Base-by-base conservation (phyloP, 2,113 vertebrate genomes). In the Sorex fumeus region DNA sequence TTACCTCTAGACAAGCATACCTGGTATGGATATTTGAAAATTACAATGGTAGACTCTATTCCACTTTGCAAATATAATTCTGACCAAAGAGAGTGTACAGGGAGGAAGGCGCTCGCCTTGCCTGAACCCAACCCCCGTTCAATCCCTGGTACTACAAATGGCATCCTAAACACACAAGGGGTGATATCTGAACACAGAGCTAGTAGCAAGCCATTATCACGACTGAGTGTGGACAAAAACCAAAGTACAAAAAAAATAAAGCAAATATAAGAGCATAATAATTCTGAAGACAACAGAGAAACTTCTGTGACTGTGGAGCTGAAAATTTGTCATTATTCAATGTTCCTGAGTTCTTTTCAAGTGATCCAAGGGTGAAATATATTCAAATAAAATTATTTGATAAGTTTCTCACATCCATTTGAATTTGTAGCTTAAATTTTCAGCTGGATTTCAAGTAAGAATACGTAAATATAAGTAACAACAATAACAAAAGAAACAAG, bases 21-120 rank as follows among this genome's bases (percentile, higher is more conserved):
- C 36, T 70, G 4, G 70, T 87, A 69, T 69, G 43, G 81, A 90
- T 43, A 87, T 92, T 50, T 93, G 78, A 70, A 67, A 96, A 93
- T 72, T 6, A 0, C 7, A 10, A 47, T 64, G 28, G 8, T 43
- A 47, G 50, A 69, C 4, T n/a, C 27, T 77, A 57, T 9, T 76
- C 27, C 30, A 90, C 15, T 25, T 27, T 88, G 47, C 90, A 82
- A 82, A 80, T 11, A 15, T 87, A 87, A 80, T 60, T 60, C 21
- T 60, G 57, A 16, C 21, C 18, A 16, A 60, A 60, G 19, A 60
- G 57, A 60, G 23, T 23, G 18, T 60, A 23, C 57, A 23, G 57
- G 18, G 18, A 3, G 18, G 4, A 60, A 60, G 4, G 18, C 47
- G 13, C 10, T 50, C 10, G 47, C 13, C 47, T 50, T 60, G 19